phyloP scores from a whole-genome alignment of 2,113 vertebrate species.

The Montifringilla adamsi region DNA sequence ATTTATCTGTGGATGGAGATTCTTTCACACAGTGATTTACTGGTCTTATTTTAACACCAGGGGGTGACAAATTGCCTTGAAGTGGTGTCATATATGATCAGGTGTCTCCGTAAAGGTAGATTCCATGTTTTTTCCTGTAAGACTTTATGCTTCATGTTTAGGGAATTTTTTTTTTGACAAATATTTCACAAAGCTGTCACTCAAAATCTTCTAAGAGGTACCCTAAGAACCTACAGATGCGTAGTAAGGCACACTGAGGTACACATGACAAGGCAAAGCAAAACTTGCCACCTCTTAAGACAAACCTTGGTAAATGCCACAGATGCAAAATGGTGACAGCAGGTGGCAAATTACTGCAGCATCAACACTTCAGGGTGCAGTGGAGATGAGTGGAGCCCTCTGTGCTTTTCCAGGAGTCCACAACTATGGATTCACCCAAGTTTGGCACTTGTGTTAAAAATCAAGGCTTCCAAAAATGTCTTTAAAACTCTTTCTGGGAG shows the following conservation, averaged over 20 bases:
- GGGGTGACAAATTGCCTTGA: background rate
- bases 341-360: constrained; percentile 48
- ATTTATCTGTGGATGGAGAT: background rate
- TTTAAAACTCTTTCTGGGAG: background rate
- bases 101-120: background rate
- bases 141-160: background rate
- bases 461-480: background rate
- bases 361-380: constrained; percentile 10
- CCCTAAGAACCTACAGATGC: background rate
- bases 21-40: background rate
- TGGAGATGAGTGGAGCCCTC: constrained; percentile 19
- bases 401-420: constrained; percentile 6
- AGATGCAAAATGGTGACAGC: constrained; percentile 45
- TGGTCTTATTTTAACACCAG: background rate
- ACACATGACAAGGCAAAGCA: background rate
- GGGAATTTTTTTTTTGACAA: background rate
- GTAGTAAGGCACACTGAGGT: background rate
- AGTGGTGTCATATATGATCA: background rate
- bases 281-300: constrained; percentile 43
- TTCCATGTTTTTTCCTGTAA: background rate
- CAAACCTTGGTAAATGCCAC: constrained; percentile 33
- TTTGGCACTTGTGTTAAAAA: background rate
- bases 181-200: background rate
- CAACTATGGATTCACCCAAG: constrained; percentile 30
- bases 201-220: background rate